phyloP scores from a whole-genome alignment of 2,888 invertebrate species.

The Ormia ochracea region DNA sequence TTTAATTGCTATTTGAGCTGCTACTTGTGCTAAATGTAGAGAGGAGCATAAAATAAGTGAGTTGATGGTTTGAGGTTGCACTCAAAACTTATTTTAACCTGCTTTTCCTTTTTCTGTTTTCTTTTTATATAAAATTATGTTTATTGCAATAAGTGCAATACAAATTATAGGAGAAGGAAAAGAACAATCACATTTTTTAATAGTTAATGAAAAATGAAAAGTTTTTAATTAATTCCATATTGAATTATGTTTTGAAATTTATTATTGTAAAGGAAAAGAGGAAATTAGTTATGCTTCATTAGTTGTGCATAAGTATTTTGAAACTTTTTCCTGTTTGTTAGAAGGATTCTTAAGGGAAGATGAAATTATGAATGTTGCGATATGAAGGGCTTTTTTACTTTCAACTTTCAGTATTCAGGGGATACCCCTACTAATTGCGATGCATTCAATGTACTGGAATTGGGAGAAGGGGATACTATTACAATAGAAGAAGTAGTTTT shows the following conservation, averaged over 20 bases:
- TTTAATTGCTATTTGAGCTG: conserved; percentile 39
- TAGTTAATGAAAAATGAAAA: conserved; percentile 25
- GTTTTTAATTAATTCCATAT: conserved; percentile 53
- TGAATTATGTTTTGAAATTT: conserved; percentile 25
- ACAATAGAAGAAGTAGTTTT: too few relatives aligned
- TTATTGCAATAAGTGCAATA: conserved; percentile 2
- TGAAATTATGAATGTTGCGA: too few relatives aligned
- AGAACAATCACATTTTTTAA: neutral
- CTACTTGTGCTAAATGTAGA: neutral
- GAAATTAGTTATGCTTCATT: conserved; percentile 6
- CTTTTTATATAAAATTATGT: neutral
- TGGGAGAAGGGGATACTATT: too few relatives aligned
- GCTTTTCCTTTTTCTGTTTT: neutral
- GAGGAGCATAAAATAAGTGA: neutral
- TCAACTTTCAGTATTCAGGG: too few relatives aligned
- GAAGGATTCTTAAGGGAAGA: neutral
- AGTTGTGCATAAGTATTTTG: neutral
- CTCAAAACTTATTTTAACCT: conserved; percentile 8
- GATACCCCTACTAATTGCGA: too few relatives aligned
- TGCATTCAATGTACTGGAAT: too few relatives aligned
- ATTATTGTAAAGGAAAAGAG: neutral
- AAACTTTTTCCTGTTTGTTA: neutral
- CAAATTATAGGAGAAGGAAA: neutral
- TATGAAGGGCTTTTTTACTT: too few relatives aligned
- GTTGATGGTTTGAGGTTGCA: neutral